Conservation (phyloP, 2,888 invertebrate genomes). For the Zaprionus obscuricornis region DNA sequence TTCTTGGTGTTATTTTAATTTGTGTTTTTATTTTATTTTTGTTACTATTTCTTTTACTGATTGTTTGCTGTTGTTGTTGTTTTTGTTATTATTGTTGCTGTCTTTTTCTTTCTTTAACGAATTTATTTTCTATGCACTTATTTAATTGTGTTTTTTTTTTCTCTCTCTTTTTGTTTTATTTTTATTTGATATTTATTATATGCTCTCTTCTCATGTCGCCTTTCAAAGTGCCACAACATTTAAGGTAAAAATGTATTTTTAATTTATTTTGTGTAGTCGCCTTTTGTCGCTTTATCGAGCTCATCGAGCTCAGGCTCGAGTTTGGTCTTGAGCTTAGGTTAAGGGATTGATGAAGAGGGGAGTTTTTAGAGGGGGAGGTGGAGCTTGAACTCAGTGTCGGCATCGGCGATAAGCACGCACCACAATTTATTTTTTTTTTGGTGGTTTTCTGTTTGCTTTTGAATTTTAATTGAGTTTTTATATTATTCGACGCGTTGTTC, state of each 20-base stretch:
- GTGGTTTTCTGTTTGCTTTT: conserved; percentile 59
- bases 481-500: conserved; percentile 11
- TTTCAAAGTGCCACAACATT: conserved; percentile 77
- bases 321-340: conserved; percentile 23
- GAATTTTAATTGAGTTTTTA: conserved; percentile 68
- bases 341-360: too few relatives aligned
- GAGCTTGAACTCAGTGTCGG: conserved; percentile 19
- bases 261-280: conserved; percentile 76
- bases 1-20: conserved; percentile 66
- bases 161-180: conserved; percentile 2
- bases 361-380: conserved; percentile 18
- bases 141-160: conserved; percentile 70
- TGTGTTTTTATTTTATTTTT: conserved; percentile 50
- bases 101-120: conserved; percentile 23
- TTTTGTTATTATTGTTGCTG: conserved; percentile 3
- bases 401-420: conserved; percentile 73
- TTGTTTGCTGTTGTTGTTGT: conserved; percentile 8
- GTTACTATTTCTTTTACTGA: too few relatives aligned
- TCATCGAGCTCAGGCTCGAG: conserved; percentile 52
- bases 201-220: conserved; percentile 65
- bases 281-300: conserved; percentile 70
- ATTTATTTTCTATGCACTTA: conserved; percentile 72
- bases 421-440: conserved; percentile 44
- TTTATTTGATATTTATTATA: conserved; percentile 72
- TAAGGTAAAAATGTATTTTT: conserved; percentile 79